These are phyloP conservation scores for Amia ocellicauda DNA, from an alignment of 2,113 vertebrate genomes.

Conservation along the genomic window DNA sequence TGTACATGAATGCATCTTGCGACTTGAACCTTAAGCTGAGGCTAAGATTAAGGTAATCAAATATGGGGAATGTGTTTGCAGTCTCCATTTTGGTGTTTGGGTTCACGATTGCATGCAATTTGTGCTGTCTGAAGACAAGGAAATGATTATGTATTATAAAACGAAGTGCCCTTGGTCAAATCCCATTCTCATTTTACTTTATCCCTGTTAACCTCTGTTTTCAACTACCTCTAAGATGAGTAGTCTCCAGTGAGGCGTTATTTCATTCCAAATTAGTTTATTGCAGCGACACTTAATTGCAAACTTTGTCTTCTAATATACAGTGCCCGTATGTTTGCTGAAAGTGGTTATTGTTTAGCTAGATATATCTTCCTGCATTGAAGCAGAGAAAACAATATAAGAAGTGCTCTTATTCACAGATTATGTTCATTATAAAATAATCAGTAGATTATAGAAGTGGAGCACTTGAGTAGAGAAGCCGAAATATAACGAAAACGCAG, in stretches of 20 bases:
- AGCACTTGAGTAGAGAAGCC: neutral
- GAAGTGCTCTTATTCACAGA: neutral
- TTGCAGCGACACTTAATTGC: constrained; percentile 56
- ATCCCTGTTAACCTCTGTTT: constrained; percentile 48
- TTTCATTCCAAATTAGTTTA: constrained; percentile 57
- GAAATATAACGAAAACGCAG: neutral
- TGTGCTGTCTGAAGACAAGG: too few relatives aligned
- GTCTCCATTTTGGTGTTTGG: too few relatives aligned
- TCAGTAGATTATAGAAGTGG: neutral
- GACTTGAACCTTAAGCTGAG: too few relatives aligned
- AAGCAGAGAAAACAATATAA: neutral
- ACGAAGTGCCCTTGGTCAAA: constrained; percentile 34
- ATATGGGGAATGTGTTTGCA: too few relatives aligned
- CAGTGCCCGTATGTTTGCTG: constrained; percentile 39
- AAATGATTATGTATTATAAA: constrained; percentile 19
- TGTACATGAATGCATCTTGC: too few relatives aligned
- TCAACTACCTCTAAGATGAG: constrained; percentile 60
- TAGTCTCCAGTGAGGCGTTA: constrained; percentile 56
- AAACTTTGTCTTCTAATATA: constrained; percentile 53
- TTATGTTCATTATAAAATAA: constrained; percentile 12
- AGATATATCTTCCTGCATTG: neutral
- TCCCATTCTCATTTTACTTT: constrained; percentile 29
- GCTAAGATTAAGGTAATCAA: too few relatives aligned
- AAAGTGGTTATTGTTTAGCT: neutral
- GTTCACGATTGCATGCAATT: too few relatives aligned